Conservation (phyloP, 2,888 invertebrate species). For the Xylota segnis region DNA sequence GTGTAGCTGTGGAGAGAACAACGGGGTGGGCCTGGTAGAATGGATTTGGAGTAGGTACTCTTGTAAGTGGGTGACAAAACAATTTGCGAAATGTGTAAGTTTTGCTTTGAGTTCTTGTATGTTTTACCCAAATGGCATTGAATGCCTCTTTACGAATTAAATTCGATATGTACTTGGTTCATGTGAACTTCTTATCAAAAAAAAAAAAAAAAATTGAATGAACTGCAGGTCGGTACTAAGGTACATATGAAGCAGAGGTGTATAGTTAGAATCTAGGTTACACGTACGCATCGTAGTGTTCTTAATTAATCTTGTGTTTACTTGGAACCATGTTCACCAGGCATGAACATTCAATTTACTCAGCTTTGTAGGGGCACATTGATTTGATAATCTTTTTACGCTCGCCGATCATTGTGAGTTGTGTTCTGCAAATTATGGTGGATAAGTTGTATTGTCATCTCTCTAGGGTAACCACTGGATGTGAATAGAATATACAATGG, state of each 20-base stretch:
- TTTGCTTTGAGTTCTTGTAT: slow-evolving; percentile 21
- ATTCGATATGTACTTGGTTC: not conserved
- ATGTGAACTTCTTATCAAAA: not conserved
- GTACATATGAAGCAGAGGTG: not conserved
- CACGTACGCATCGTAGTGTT: not conserved
- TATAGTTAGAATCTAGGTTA: slow-evolving; percentile 5
- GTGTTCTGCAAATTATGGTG: not conserved
- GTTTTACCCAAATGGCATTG: slow-evolving; percentile 52
- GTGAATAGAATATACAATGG: not conserved
- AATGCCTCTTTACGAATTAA: slow-evolving; percentile 13
- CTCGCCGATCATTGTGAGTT: not conserved
- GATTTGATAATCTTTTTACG: slow-evolving; percentile 30
- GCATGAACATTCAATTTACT: slow-evolving; percentile 27
- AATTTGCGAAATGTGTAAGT: slow-evolving; percentile 38
- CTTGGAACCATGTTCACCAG: not conserved
- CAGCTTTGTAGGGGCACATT: slow-evolving; percentile 17
- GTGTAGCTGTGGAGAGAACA: not conserved
- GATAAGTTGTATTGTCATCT: not conserved
- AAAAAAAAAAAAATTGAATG: not conserved
- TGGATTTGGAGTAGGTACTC: slow-evolving; percentile 8
- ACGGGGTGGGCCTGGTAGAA: not conserved
- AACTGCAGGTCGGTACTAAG: not conserved
- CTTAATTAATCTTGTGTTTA: slow-evolving; percentile 18
- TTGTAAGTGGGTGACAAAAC: slow-evolving; percentile 35
- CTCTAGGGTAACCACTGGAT: not conserved